Evolutionary conservation across 2,113 vertebrate species (phyloP).

Genomic region (Pungitius pungitius): DNA sequence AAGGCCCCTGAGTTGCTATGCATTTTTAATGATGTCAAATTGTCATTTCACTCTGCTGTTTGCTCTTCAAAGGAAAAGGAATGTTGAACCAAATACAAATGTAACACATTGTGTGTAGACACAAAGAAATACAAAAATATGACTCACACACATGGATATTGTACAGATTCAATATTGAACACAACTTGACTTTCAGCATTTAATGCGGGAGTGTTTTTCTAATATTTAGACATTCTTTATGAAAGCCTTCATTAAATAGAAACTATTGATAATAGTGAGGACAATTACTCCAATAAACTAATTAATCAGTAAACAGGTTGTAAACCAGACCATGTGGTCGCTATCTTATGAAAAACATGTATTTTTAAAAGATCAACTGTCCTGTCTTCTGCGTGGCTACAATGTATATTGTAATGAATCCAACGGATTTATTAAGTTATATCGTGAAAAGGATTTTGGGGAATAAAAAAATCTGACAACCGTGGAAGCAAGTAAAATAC

Average conservation of each 20-base stretch:
- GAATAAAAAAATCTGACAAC: background rate
- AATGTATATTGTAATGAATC: background rate
- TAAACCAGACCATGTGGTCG: background rate
- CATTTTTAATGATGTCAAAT: conserved; percentile 81
- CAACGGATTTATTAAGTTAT: too few species aligned
- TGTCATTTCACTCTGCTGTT: conserved; percentile 73
- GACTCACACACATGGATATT: conserved; percentile 1
- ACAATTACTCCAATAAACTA: background rate
- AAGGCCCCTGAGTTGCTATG: conserved; percentile 70
- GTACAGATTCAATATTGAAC: conserved; percentile 15
- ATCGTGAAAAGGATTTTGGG: background rate
- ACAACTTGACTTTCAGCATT: background rate
- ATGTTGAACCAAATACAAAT: conserved; percentile 52
- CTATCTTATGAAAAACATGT: background rate
- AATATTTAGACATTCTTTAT: background rate
- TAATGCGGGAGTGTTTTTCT: background rate
- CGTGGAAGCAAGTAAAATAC: too few species aligned
- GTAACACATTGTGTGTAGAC: conserved; percentile 47
- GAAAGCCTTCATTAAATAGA: background rate
- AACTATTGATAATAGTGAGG: background rate
- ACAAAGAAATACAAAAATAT: conserved; percentile 40
- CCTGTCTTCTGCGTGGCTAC: background rate
- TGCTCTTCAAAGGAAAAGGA: conserved; percentile 60
- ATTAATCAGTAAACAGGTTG: background rate
- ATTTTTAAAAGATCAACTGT: background rate